phyloP scores from a whole-genome alignment of 2,888 invertebrate species.

The Caenorhabditis angaria region DNA sequence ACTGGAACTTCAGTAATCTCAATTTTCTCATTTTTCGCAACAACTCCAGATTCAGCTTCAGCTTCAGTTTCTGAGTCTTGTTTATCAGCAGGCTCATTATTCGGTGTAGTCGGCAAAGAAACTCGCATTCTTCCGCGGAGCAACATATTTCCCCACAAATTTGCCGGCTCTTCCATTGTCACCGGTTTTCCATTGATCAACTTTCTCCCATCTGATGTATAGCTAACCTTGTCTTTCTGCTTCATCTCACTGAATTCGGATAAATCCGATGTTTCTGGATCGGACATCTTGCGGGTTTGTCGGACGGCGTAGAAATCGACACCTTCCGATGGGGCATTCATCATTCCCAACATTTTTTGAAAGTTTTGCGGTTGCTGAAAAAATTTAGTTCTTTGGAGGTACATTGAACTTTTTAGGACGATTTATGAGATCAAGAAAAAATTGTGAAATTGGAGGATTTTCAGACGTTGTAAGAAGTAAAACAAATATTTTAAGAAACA shows the following conservation, averaged over 20 bases:
- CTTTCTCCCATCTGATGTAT: neutral
- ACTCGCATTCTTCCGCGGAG: neutral
- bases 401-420: too few species aligned
- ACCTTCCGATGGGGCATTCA: slow-evolving; percentile 53
- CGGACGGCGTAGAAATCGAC: slow-evolving; percentile 56
- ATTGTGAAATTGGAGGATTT: too few species aligned
- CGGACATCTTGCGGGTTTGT: neutral
- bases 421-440: too few species aligned
- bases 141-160: neutral
- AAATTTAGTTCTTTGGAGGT: too few species aligned
- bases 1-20: neutral
- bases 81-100: neutral
- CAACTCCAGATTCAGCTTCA: too few species aligned
- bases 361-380: too few species aligned
- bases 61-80: too few species aligned
- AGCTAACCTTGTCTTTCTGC: neutral
- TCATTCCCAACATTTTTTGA: slow-evolving; percentile 57
- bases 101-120: neutral
- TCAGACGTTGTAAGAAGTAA: too few species aligned
- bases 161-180: neutral
- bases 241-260: neutral
- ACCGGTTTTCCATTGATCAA: neutral
- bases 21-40: neutral
- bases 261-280: neutral
- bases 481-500: too few species aligned